These are phyloP conservation scores for Crematogaster levior DNA, from an alignment of 2,888 invertebrate genomes.

Conservation along the genomic window DNA sequence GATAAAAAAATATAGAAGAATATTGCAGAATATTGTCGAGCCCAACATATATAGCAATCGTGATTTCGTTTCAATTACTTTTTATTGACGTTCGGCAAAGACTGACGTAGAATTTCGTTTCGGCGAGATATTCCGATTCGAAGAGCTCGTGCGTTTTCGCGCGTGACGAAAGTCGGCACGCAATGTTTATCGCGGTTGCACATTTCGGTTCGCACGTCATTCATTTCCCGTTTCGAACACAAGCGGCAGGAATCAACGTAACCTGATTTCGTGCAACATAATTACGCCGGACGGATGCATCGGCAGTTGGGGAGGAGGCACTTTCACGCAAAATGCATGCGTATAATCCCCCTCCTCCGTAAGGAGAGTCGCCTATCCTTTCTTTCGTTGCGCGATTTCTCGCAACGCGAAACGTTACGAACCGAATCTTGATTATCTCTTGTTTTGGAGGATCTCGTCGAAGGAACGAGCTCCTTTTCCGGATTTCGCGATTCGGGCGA, in stretches of 20 bases:
- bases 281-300: slow-evolving; percentile 38
- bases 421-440: background rate
- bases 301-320: background rate
- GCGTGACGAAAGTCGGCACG: slow-evolving; percentile 36
- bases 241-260: slow-evolving; percentile 37
- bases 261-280: slow-evolving; percentile 41
- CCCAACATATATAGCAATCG: too few species aligned
- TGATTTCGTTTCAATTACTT: too few species aligned
- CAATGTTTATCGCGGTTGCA: slow-evolving; percentile 38
- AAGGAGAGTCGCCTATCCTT: background rate
- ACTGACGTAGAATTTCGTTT: background rate
- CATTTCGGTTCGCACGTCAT: slow-evolving; percentile 46
- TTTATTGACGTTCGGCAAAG: background rate
- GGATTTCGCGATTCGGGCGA: background rate
- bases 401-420: background rate
- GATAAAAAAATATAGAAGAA: background rate
- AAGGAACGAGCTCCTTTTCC: background rate
- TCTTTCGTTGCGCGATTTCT: slow-evolving; percentile 15
- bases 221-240: slow-evolving; percentile 40
- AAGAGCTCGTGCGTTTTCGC: background rate
- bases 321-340: slow-evolving; percentile 40
- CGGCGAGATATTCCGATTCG: slow-evolving; percentile 8
- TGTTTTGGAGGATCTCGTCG: background rate
- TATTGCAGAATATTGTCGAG: background rate
- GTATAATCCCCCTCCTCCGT: background rate